Base-by-base conservation (phyloP, 1,140 invertebrate species). In the Oreohelix idahoensis region DNA sequence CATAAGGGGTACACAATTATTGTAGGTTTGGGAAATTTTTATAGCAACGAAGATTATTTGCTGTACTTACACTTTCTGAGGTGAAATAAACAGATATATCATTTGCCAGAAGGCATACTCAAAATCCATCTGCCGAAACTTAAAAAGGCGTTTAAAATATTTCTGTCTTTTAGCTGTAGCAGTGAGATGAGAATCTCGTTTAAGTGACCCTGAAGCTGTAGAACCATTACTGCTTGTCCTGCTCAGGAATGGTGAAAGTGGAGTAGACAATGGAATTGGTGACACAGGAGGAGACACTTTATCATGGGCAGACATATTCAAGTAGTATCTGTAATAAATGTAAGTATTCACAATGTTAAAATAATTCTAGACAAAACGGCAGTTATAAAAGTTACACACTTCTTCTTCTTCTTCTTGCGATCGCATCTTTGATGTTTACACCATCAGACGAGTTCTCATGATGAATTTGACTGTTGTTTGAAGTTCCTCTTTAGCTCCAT, bases 51-150 rank as follows among this genome's bases (percentile, higher is more conserved):
- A 38, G 15, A 45, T 45, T 4, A 5, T 29, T 45, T 5, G 42
- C 15, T 36, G 10, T 71, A 87, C 91, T 90, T 91, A 99, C 4
- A 99, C 97, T 95, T 99, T 99, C 92, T 99, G 97, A 38, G 98
- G 98, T 0, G 97, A 94, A 80, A 96, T 94, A 93, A 99, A 98
- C 76, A 99, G 93, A 93, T 98, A 99, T 0, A 98, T 93, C 97
- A 99, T 99, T 95, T 99, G 98, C 98, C 98, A 99, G 20, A 96
- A 94, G 2, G 98, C 98, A 94, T 98, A 99, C 92, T 99, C 97
- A 94, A 99, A 99, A 93, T 99, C 98, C 98, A 99, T 99, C 93
- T 99, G 98, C 90, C 97, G 95, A 90, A 91, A 98, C 93, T 98
- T 97, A 38, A 99, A 94, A 53, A 99, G 92, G 88, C 98, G 95